Conservation (phyloP, 2,113 vertebrate genomes). For the Cromileptes altivelis region DNA sequence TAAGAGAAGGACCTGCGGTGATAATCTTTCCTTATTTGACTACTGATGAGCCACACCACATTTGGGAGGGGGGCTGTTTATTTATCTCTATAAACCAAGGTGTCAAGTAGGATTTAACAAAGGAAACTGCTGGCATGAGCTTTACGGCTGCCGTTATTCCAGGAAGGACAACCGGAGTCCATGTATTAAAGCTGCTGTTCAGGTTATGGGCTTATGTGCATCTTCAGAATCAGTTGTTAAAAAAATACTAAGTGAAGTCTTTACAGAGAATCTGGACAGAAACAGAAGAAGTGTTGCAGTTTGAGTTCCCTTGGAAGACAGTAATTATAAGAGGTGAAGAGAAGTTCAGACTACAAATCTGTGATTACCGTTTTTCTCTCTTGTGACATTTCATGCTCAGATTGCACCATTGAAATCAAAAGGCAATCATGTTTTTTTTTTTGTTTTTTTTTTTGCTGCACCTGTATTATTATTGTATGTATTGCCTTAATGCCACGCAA, state of each 20-base stretch:
- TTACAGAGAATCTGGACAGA: too few species aligned
- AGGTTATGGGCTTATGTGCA: too few species aligned
- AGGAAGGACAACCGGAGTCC: neutral
- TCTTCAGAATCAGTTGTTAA: neutral
- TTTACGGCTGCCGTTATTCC: neutral
- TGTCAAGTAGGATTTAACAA: slow-evolving; percentile 24
- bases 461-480: too few species aligned
- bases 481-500: neutral
- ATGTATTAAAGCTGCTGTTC: slow-evolving; percentile 6
- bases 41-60: slow-evolving; percentile 40
- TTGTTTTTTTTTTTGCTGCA: too few species aligned
- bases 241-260: too few species aligned
- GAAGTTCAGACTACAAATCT: neutral
- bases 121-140: neutral
- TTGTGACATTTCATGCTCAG: neutral
- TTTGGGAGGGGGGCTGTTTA: neutral
- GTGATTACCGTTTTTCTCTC: neutral
- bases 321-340: neutral
- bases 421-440: too few species aligned
- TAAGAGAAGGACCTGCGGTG: slow-evolving; percentile 39
- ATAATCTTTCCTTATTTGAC: slow-evolving; percentile 46
- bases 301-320: too few species aligned
- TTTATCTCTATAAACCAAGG: slow-evolving; percentile 31
- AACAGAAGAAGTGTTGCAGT: too few species aligned
- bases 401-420: neutral